Conservation (phyloP, 2,113 vertebrate species). For the Tricholaema leucomelas region DNA sequence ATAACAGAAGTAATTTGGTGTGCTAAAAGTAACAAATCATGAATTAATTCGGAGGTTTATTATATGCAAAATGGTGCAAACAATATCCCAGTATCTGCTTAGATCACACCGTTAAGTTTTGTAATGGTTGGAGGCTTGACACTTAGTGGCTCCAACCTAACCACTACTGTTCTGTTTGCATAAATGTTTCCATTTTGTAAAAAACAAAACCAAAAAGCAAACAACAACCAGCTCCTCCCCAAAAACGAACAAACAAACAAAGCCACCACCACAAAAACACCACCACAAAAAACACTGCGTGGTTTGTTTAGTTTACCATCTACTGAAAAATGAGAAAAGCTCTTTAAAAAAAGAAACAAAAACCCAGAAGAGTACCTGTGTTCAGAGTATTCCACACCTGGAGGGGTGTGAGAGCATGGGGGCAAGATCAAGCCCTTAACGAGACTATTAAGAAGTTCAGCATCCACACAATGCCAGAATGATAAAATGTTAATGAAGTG, state of each 20-base stretch:
- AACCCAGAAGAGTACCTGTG: background rate
- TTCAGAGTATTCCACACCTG: background rate
- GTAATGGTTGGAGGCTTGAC: background rate
- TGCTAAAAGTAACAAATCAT: background rate
- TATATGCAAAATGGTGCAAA: background rate
- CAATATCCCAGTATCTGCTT: background rate
- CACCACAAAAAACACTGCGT: background rate
- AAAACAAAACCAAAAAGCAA: background rate
- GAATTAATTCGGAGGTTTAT: background rate
- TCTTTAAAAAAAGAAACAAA: conserved; percentile 43
- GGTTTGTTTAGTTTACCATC: conserved; percentile 17
- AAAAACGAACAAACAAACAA: too few species aligned
- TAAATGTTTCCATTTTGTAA: conserved; percentile 14
- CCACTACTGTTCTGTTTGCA: background rate
- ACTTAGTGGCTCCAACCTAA: background rate
- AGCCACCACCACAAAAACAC: background rate
- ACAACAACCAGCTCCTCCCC: too few species aligned
- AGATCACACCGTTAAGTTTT: background rate
- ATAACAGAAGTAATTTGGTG: background rate
- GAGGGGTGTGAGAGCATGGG: background rate
- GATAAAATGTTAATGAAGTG: conserved; percentile 66
- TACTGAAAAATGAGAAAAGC: conserved; percentile 13
- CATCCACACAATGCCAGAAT: conserved; percentile 54
- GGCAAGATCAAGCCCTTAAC: conserved; percentile 32
- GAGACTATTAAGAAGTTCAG: conserved; percentile 33